phyloP scores from a whole-genome alignment of 2,797 vertebrate genomes.

The Etheostoma perlongum region DNA sequence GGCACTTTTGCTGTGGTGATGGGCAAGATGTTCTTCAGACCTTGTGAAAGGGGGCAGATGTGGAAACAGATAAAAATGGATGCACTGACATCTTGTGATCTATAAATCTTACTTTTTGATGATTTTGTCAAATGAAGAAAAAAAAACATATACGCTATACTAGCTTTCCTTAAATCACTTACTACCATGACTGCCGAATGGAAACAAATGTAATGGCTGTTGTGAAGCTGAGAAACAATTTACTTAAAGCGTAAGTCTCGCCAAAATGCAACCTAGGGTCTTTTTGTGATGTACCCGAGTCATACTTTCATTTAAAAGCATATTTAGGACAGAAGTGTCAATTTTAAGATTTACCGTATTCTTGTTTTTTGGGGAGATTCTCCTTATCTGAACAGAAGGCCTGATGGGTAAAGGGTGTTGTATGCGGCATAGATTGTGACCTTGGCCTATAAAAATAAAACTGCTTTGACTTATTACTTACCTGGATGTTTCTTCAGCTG shows the following conservation, averaged over 20 bases:
- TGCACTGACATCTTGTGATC: background rate
- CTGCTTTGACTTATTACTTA: slow-evolving; percentile 56
- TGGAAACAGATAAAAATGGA: background rate
- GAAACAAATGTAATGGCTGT: background rate
- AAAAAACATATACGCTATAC: too few species aligned
- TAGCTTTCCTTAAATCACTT: background rate
- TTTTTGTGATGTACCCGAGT: too few species aligned
- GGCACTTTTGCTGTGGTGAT: slow-evolving; percentile 98
- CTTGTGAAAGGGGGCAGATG: slow-evolving; percentile 70
- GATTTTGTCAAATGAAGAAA: too few species aligned
- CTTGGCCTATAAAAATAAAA: background rate
- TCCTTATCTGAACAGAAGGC: background rate
- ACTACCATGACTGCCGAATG: background rate
- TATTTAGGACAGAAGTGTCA: too few species aligned
- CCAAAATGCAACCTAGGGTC: too few species aligned
- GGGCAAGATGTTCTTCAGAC: slow-evolving; percentile 93
- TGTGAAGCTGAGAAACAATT: background rate
- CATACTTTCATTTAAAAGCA: too few species aligned
- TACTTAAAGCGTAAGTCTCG: too few species aligned
- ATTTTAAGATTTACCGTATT: too few species aligned
- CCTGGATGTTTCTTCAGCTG: slow-evolving; percentile 92
- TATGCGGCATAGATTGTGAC: background rate
- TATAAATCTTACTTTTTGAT: background rate
- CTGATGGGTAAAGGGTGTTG: background rate
- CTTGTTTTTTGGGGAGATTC: background rate